phyloP scores from a whole-genome alignment of 2,797 vertebrate genomes.

The Phoebastria nigripes region DNA sequence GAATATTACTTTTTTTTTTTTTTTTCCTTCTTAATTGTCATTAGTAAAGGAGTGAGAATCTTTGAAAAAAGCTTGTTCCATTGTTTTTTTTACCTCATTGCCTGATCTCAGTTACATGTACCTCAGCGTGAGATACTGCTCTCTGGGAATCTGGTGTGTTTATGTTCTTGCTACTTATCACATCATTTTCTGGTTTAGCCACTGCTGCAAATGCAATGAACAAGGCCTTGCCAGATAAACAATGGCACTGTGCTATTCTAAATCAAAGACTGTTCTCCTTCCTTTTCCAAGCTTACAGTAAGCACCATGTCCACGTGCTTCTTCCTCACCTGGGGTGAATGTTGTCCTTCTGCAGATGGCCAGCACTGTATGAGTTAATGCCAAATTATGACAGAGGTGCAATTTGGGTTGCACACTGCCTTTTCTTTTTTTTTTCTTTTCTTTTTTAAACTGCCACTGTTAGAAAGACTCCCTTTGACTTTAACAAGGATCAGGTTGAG shows the following conservation, averaged over 20 bases:
- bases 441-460: background rate
- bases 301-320: background rate
- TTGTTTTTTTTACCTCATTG: background rate
- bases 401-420: background rate
- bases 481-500: background rate
- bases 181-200: background rate
- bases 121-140: background rate
- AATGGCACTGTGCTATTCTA: background rate
- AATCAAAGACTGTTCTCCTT: background rate
- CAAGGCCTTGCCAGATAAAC: background rate
- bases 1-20: rapidly evolving
- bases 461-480: background rate
- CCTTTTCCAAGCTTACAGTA: background rate
- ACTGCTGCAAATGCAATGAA: background rate
- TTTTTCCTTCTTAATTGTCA: background rate
- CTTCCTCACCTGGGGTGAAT: background rate
- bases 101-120: background rate
- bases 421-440: background rate
- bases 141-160: background rate
- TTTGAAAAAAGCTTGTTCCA: background rate
- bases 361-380: background rate
- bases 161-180: background rate
- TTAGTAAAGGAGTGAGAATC: background rate
- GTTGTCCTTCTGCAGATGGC: background rate
- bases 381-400: background rate